Evolutionary conservation across 2,113 vertebrate genomes (phyloP), one percentile per base, ranked within the genome.

Genomic region (Danio rerio): DNA sequence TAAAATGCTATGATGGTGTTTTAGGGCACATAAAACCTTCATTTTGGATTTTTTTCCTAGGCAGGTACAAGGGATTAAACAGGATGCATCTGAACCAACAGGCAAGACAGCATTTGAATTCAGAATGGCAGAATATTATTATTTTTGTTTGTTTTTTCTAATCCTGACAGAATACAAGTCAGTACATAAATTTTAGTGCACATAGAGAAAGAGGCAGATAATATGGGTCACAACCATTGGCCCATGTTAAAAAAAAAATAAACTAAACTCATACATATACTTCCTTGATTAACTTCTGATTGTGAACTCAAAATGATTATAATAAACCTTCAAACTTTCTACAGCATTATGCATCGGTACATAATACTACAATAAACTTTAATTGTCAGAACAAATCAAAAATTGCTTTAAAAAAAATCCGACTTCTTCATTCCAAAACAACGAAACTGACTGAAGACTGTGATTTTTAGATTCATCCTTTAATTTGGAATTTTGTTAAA

Each of bases 291-390:
- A n/a, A 49, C 20, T 20, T 65, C 16, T 58, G 21, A 85, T 85
- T 81, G 21, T 77, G 50, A 78, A 68, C 42, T 82, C 69, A 84
- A 84, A 76, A 66, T 49, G 20, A 77, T 52, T 53, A n/a, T 11
- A 59, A 68, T 58, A 80, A n/a, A 42, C 68, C 43, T 4, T 61
- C 21, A 71, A 74, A 31, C 7, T 43, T 49, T 13, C 13, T 59
- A 76, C 40, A 58, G 59, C 55, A 81, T 74, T 58, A 9, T 61
- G 73, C 42, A 85, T 68, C 21, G 63, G 50, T 59, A 68, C 59
- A 68, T 56, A 21, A 75, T 9, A 72, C 6, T 10, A 81, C 55
- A 53, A 47, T 31, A 63, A 31, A 71, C 59, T 68, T 82, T 62
- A 81, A 56, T 65, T 16, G 31, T 69, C 70, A 8, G 59, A 75